Conservation (phyloP, 2,113 vertebrate genomes). For the Oryzias melastigma region DNA sequence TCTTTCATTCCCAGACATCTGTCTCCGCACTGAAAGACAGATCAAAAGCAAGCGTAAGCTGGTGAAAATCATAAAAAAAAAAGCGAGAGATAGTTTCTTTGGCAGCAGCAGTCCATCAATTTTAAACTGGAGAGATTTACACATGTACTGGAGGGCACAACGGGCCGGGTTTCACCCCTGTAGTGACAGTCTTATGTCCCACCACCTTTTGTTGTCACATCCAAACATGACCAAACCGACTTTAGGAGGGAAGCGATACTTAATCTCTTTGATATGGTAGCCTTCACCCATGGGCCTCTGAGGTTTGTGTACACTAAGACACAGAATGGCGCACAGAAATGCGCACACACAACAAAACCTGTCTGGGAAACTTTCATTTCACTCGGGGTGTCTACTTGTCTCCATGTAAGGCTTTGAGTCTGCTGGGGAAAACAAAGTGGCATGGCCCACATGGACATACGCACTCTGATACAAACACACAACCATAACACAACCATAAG, state of each 20-base stretch:
- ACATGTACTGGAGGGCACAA: conserved; percentile 45
- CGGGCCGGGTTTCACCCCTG: conserved; percentile 67
- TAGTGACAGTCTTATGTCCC: conserved; percentile 66
- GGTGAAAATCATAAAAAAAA: conserved; percentile 8
- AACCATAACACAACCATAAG: conserved; percentile 69
- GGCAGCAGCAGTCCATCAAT: conserved; percentile 37
- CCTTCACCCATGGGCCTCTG: conserved; percentile 62
- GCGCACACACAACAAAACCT: conserved; percentile 60
- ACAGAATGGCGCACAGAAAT: conserved; percentile 28
- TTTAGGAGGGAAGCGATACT: conserved; percentile 66
- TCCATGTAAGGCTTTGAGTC: conserved; percentile 79
- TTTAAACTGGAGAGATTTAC: conserved; percentile 54
- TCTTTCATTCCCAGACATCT: conserved; percentile 56
- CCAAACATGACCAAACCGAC: conserved; percentile 64
- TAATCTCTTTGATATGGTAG: conserved; percentile 79
- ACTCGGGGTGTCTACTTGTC: conserved; percentile 65
- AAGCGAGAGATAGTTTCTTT: conserved; percentile 9
- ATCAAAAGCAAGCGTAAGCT: conserved; percentile 29
- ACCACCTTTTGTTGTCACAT: conserved; percentile 71
- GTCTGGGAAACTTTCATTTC: conserved; percentile 57
- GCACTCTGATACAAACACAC: conserved; percentile 37
- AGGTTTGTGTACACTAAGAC: conserved; percentile 54
- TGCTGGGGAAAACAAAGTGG: conserved; percentile 71
- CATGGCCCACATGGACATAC: conserved; percentile 49
- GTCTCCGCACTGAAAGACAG: conserved; percentile 36